phyloP scores from a whole-genome alignment of 1,140 invertebrate species.

The Tetramorium simillimum region DNA sequence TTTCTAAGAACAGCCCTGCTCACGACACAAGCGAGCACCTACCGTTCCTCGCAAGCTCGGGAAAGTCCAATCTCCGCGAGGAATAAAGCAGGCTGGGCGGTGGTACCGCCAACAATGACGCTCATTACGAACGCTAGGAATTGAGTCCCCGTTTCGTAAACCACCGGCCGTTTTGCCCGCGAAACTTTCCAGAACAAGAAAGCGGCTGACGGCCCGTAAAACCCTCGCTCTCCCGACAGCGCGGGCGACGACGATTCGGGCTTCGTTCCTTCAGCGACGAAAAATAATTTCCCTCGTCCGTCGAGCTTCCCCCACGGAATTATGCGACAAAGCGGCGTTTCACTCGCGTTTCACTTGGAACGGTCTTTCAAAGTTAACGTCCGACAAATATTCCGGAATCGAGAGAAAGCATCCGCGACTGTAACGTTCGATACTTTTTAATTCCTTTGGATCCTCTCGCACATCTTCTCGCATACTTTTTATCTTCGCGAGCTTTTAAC shows the following conservation, averaged over 20 bases:
- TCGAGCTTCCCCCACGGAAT: conserved; percentile 2
- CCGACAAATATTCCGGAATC: not conserved
- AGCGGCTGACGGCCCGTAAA: conserved; percentile 21
- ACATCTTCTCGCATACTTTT: not conserved
- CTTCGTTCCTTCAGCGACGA: not conserved
- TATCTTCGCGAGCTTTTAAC: not conserved
- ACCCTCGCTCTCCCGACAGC: conserved; percentile 8
- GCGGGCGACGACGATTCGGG: not conserved
- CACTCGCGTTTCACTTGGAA: not conserved
- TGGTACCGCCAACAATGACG: conserved; percentile 69
- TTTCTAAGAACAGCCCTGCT: conserved; percentile 49
- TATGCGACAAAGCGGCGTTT: conserved; percentile 16
- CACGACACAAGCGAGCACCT: conserved; percentile 18
- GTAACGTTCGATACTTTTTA: not conserved
- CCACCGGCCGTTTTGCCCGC: conserved; percentile 49
- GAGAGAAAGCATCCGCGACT: not conserved
- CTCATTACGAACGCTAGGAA: conserved; percentile 72
- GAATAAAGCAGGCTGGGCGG: conserved; percentile 31
- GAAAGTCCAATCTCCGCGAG: conserved; percentile 56
- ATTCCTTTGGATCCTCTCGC: not conserved
- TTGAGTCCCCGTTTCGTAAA: conserved; percentile 72
- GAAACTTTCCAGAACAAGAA: conserved; percentile 25
- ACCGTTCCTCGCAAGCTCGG: conserved; percentile 29
- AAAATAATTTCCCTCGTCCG: conserved; percentile 54
- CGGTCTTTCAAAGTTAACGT: not conserved